These are phyloP conservation scores for Vanessa atalanta DNA, from an alignment of 1,140 invertebrate genomes.

Conservation along the genomic window DNA sequence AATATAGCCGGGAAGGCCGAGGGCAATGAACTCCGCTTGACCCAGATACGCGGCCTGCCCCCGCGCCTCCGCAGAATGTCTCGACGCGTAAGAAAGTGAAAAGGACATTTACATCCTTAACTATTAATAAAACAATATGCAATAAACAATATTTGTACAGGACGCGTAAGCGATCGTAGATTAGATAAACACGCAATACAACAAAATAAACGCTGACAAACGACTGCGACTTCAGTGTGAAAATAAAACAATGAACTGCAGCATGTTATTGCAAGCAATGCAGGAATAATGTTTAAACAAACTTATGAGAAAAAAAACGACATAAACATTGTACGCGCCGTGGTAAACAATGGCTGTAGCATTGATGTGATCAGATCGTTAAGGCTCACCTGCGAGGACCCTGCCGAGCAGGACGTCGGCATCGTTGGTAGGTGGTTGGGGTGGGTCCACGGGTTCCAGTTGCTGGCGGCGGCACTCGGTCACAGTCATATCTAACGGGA, in stretches of 20 bases:
- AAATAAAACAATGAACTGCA: conserved; percentile 12
- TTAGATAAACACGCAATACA: neutral
- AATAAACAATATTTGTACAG: conserved; percentile 4
- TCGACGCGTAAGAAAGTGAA: conserved; percentile 76
- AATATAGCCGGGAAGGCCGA: conserved; percentile 81
- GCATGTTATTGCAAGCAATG: conserved; percentile 8
- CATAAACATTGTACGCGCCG: conserved; percentile 2
- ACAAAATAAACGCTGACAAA: conserved; percentile 12
- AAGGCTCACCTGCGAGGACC: conserved; percentile 81
- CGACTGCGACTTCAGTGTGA: neutral
- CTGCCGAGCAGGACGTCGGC: conserved; percentile 81
- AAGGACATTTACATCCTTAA: conserved; percentile 58
- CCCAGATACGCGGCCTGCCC: conserved; percentile 64
- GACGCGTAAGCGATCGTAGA: neutral
- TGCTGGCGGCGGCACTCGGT: conserved; percentile 68
- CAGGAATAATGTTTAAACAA: conserved; percentile 11
- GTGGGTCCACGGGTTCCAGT: conserved; percentile 48
- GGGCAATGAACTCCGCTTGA: conserved; percentile 80
- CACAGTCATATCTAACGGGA: conserved; percentile 70
- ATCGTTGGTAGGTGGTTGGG: conserved; percentile 61
- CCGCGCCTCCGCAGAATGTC: conserved; percentile 53
- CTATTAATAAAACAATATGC: conserved; percentile 20
- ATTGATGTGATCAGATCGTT: conserved; percentile 34
- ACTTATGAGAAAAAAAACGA: conserved; percentile 10
- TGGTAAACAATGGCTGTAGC: conserved; percentile 29